These are phyloP conservation scores for Psammodynastes pulverulentus DNA, from an alignment of 2,113 vertebrate genomes.

Conservation along the genomic window DNA sequence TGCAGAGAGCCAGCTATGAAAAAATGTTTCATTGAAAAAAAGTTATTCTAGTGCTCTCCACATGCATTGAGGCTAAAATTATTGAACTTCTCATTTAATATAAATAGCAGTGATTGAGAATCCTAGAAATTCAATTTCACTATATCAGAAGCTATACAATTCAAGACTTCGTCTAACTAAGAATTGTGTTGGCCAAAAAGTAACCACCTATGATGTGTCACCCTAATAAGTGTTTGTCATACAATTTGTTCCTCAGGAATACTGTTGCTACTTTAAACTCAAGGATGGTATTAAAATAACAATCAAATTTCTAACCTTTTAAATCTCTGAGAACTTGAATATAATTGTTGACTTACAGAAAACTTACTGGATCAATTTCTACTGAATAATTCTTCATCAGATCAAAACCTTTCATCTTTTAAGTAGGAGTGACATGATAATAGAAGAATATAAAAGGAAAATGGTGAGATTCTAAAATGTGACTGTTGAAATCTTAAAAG, in stretches of 20 bases:
- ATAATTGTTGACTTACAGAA: not conserved
- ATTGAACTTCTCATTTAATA: constrained; percentile 13
- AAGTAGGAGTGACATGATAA: not conserved
- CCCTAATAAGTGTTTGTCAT: not conserved
- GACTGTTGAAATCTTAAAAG: not conserved
- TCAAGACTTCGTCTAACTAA: not conserved
- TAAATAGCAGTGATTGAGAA: not conserved
- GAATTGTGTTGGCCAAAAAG: not conserved
- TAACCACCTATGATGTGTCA: not conserved
- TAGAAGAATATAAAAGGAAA: constrained; percentile 2
- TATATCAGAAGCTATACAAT: not conserved
- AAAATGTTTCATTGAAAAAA: not conserved
- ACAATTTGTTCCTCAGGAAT: not conserved
- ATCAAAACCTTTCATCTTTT: not conserved
- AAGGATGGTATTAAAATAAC: not conserved
- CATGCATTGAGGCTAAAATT: not conserved
- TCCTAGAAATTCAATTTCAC: not conserved
- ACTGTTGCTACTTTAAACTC: not conserved
- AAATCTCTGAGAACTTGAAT: not conserved
- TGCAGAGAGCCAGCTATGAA: not conserved
- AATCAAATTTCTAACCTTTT: not conserved
- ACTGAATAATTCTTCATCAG: not conserved
- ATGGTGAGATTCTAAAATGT: not conserved
- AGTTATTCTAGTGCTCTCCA: not conserved
- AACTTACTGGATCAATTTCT: not conserved